Percentiles rank a stretch among this genome's conserved stretches.
phyloP scores from a whole-genome alignment of 2,113 vertebrate genomes.

The Cephalopholis sonnerati region DNA sequence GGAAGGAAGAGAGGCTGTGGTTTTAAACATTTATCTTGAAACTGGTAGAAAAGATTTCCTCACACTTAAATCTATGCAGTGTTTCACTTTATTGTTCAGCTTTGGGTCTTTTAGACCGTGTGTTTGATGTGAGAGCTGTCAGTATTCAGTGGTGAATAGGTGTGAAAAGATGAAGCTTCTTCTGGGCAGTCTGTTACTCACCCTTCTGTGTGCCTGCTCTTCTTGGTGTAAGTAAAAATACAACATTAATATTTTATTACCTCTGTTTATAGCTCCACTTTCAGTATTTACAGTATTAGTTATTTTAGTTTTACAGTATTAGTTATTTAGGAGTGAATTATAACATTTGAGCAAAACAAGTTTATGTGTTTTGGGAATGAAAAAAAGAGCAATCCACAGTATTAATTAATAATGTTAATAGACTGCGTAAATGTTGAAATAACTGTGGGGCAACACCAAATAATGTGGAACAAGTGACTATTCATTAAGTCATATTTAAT shows the following conservation, averaged over 20 bases:
- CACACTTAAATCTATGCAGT: too few species aligned
- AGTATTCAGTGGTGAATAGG: background rate
- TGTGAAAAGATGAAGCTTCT: constrained; percentile 61
- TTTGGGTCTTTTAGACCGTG: background rate
- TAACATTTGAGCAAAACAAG: background rate
- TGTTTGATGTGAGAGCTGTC: background rate
- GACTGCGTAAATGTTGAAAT: too few species aligned
- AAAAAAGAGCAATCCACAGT: too few species aligned
- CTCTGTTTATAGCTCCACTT: background rate
- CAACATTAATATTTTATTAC: too few species aligned
- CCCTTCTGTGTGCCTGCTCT: constrained; percentile 12
- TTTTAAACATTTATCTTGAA: too few species aligned
- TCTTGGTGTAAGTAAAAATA: constrained; percentile 65
- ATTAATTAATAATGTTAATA: too few species aligned
- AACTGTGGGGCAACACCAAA: background rate
- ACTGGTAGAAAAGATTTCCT: too few species aligned
- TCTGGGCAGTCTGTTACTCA: constrained; percentile 32
- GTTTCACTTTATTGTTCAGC: too few species aligned
- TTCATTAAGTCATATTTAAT: background rate
- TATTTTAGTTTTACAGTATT: background rate
- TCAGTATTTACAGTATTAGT: background rate
- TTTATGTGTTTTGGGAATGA: background rate
- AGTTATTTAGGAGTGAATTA: background rate
- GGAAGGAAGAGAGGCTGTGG: background rate
- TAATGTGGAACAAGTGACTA: background rate